phyloP scores from a whole-genome alignment of 1,140 invertebrate species.

The Cotesia chilonis region DNA sequence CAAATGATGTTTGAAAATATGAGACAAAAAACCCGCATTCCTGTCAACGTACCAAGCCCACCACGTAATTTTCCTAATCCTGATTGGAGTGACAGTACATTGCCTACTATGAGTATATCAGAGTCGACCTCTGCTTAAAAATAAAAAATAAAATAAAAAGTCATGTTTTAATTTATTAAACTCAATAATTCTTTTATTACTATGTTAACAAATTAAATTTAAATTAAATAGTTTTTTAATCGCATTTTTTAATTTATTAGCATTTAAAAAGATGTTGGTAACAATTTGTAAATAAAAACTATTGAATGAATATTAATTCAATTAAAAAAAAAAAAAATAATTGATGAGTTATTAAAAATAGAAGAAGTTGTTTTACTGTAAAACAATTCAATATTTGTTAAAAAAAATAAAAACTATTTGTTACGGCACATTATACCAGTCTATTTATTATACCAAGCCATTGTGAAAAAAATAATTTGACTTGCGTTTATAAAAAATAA shows the following conservation, averaged over 20 bases:
- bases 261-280: constrained; percentile 36
- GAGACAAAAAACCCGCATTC: constrained; percentile 42
- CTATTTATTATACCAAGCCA: constrained; percentile 39
- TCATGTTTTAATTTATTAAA: not conserved
- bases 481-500: not conserved
- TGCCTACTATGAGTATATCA: constrained; percentile 47
- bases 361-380: constrained; percentile 15
- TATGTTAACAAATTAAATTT: not conserved
- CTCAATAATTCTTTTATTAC: not conserved
- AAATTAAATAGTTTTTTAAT: constrained; percentile 27
- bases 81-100: constrained; percentile 52
- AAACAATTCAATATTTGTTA: constrained; percentile 29
- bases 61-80: constrained; percentile 46
- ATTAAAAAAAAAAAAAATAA: constrained; percentile 4
- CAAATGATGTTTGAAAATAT: constrained; percentile 46
- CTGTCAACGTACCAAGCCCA: constrained; percentile 49
- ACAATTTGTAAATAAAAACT: constrained; percentile 39
- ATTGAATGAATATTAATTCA: constrained; percentile 22
- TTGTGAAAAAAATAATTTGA: constrained; percentile 20
- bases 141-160: constrained; percentile 15
- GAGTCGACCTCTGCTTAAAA: constrained; percentile 34
- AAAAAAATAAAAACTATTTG: constrained; percentile 30
- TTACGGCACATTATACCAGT: constrained; percentile 42
- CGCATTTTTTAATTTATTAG: constrained; percentile 36
- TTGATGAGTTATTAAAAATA: constrained; percentile 26